Base-by-base conservation (phyloP, 2,113 vertebrate species). In the Plestiodon gilberti region DNA sequence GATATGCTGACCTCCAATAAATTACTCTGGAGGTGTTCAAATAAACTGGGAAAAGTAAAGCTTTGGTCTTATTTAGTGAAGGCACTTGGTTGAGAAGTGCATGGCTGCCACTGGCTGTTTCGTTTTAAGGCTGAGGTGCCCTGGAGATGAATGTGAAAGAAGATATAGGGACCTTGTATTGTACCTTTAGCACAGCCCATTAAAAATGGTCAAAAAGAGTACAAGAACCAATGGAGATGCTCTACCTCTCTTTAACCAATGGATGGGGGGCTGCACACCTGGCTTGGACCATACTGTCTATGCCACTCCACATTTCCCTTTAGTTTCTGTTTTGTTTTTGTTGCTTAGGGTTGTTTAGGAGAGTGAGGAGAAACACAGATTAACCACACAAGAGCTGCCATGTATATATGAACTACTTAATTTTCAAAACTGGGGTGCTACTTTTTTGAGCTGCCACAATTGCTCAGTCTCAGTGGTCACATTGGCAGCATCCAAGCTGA, bases 21-120 rank as follows among this genome's bases (percentile, higher is more conserved):
- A 90, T 95, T 95, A 91, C 15, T 92, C 87, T 77, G 79, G 7
- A 84, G 82, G 82, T 92, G 94, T 78, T 78, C 88, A 93, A 93
- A 86, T 88, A 89, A 89, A 85, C 86, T 65, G 52, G 78, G 83
- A 59, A 88, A 88, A 88, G 67, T 83, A 83, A 89, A 83, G 82
- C 92, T 92, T 70, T 87, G 1, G 6, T 82, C 33, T 67, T 33
- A 73, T 81, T 2, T 38, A 65, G 35, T 30, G 38, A 90, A 40
- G 30, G 13, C 48, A 62, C 4, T 64, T 79, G 78, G n/a, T 11
- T 88, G 78, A 0, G 0, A 77, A 78, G 20, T 40, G 40, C 43
- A 74, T 0, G 0, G 74, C 55, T 80, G 25, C 70, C 73, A 74
- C 81, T 48, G 23, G 23, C 30, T 35, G 22, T 35, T 90, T 62